Base-by-base conservation (phyloP, 2,113 vertebrate genomes). In the Bujurquina vittata region DNA sequence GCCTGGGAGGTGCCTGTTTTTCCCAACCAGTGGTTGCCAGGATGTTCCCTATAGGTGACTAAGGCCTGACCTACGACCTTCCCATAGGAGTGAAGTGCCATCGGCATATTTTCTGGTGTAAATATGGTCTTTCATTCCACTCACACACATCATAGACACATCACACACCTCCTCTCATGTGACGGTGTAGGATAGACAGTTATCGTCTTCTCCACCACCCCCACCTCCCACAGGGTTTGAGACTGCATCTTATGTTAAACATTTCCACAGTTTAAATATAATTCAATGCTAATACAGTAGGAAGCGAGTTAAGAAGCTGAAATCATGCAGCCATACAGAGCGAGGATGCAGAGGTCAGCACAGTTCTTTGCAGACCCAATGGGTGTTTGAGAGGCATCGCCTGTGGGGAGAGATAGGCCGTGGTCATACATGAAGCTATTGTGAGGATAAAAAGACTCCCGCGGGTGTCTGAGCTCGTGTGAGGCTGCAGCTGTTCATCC, bases 391-490 rank as follows among this genome's bases (percentile, higher is more conserved):
- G 73, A 72, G 60, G 56, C 75, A 72, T 61, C n/a, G 9, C 29
- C 43, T 84, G 54, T 20, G 62, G 22, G 58, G 26, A 63, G 43
- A 61, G 23, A 33, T 20, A 33, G 43, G 22, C 40, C 55, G 11
- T 40, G 29, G 81, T 40, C n/a, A 43, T 33, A 29, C 23, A 17
- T 18, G 65, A 40, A 63, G 11, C 17, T 54, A 26, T 43, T 61
- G 43, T n/a, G 22, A n/a, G 2, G 29, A 61, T 22, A 22, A 33
- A 79, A 63, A 29, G 26, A 79, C 65, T 55, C 0, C 1, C n/a
- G 12, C 33, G 22, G 23, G 0, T 72, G 20, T 14, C 0, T 73
- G 46, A 73, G 37, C 33, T 17, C 10, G 7, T 26, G 35, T n/a
- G 2, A 58, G 40, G 12, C 35, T 59, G 18, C 0, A 18, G 5